Base-by-base conservation (phyloP, 2,797 vertebrate species). In the Varecia variegata region DNA sequence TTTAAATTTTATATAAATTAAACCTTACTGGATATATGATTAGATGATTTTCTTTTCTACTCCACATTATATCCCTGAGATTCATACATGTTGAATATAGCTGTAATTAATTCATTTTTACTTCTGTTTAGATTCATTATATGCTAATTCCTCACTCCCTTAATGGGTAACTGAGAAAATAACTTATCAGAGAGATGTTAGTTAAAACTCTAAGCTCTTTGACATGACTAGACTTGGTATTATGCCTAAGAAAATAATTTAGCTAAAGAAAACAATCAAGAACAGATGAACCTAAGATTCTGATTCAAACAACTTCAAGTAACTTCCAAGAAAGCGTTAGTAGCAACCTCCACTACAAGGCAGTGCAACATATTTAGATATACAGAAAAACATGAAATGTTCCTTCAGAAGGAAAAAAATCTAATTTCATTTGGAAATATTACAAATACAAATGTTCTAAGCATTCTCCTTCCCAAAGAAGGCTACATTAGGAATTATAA, bases 121-220 rank as follows among this genome's bases (percentile, higher is more conserved):
- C n/a, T 68, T 82, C 15, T 90, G 38, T 68, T 90, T 82, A 95
- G 92, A 68, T 74, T 94, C 27, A 43, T 17, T 71, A 81, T 27
- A 71, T 32, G 90, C 12, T 84, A 88, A 84, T 67, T 92, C 15
- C 30, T 94, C n/a, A 60, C 27, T 80, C 21, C 38, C 20, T 71
- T 85, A 97, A 85, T 35, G 76, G 30, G 17, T 71, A 90, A 77
- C 8, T 60, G 52, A 88, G 7, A 92, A 89, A 93, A 45, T 35
- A 74, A 94, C 30, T 81, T 70, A 85, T 54, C 43, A 93, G 40
- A 89, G 89, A 80, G 67, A 71, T 40, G 47, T 27, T 11, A 80
- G n/a, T 95, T 82, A 95, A 97, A 95, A 92, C 10, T 94, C 70
- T 71, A 91, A 88, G 38, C 17, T 43, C 58, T 67, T 23, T 88